phyloP scores from a whole-genome alignment of 1,140 invertebrate genomes.

The Chlorops oryzae region DNA sequence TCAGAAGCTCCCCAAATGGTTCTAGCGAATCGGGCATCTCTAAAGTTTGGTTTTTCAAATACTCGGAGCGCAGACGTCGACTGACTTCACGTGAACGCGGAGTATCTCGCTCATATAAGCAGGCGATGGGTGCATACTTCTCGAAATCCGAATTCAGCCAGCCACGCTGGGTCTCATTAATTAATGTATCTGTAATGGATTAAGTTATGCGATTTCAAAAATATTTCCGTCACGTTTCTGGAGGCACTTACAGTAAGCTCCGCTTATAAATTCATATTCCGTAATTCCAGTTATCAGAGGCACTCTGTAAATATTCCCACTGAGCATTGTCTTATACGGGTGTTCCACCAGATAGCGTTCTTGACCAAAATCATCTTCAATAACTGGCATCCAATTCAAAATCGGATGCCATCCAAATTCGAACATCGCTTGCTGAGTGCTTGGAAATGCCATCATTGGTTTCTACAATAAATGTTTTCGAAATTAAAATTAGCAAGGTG shows the following conservation, averaged over 20 bases:
- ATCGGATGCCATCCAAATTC: constrained; percentile 52
- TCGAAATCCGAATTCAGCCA: constrained; percentile 51
- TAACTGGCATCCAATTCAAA: constrained; percentile 57
- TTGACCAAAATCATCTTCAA: constrained; percentile 62
- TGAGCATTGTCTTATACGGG: constrained; percentile 53
- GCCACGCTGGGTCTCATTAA: constrained; percentile 22
- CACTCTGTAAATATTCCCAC: constrained; percentile 57
- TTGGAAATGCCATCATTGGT: constrained; percentile 52
- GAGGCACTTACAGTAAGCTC: constrained; percentile 46
- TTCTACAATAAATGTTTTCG: constrained; percentile 19
- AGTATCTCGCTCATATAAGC: constrained; percentile 52
- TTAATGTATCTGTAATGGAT: constrained; percentile 21
- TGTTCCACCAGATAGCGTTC: constrained; percentile 60
- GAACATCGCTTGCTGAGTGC: constrained; percentile 49
- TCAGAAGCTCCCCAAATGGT: constrained; percentile 42
- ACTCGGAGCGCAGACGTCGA: constrained; percentile 24
- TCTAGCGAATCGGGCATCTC: constrained; percentile 23
- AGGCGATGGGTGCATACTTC: constrained; percentile 50
- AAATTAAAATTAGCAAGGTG: too few species aligned
- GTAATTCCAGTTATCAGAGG: constrained; percentile 63
- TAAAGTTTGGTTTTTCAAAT: constrained; percentile 18
- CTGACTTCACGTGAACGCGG: constrained; percentile 45
- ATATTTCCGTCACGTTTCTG: not conserved
- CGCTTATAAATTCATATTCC: constrained; percentile 58
- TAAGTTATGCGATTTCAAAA: not conserved